A percentile compares a stretch with the other conserved stretches of the same genome.
These are phyloP conservation scores for Augochlorella aurata DNA, from an alignment of 2,888 invertebrate species.

Conservation along the genomic window DNA sequence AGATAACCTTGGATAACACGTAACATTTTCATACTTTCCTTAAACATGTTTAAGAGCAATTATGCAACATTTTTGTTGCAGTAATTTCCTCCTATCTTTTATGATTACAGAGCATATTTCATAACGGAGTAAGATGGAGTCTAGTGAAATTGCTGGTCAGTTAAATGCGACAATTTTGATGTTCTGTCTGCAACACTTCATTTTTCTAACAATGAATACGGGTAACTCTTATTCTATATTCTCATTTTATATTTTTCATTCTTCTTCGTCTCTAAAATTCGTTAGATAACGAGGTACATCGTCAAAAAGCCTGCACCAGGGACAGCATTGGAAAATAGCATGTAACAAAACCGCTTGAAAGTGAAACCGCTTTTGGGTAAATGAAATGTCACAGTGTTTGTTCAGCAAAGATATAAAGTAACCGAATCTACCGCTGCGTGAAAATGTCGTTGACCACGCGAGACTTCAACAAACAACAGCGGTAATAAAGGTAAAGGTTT, in stretches of 20 bases:
- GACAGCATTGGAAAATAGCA: neutral
- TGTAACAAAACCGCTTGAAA: neutral
- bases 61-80: too few relatives aligned
- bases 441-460: constrained; percentile 52
- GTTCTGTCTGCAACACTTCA: neutral
- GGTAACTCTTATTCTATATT: neutral
- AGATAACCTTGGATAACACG: too few relatives aligned
- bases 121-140: too few relatives aligned
- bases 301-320: neutral
- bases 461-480: constrained; percentile 26
- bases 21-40: too few relatives aligned
- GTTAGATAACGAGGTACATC: neutral
- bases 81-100: too few relatives aligned
- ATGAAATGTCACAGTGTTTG: neutral
- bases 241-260: neutral
- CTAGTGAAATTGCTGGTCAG: neutral
- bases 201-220: neutral
- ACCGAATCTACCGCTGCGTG: constrained; percentile 41
- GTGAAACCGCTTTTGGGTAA: neutral
- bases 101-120: too few relatives aligned
- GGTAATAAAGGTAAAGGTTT: constrained; percentile 34
- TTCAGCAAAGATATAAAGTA: neutral
- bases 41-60: too few relatives aligned
- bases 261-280: neutral
- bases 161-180: neutral